These are phyloP conservation scores for Pachycephala philippinensis DNA, from an alignment of 2,113 vertebrate species.

Conservation along the genomic window DNA sequence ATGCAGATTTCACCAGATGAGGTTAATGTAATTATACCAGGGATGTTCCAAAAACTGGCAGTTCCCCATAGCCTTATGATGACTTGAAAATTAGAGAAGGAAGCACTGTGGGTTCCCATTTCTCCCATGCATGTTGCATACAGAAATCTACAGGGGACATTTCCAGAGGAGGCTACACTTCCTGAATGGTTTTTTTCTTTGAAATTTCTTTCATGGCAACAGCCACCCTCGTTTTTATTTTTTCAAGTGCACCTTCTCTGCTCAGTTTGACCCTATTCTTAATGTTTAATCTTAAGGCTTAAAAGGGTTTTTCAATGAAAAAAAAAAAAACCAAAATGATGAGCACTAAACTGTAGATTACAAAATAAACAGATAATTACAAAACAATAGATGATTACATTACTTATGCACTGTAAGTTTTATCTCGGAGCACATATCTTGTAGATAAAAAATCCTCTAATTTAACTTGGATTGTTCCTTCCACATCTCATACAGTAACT, in stretches of 20 bases:
- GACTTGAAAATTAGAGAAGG: conserved; percentile 21
- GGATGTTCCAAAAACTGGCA: conserved; percentile 24
- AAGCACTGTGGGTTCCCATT: background rate
- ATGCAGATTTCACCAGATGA: conserved; percentile 38
- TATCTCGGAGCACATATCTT: background rate
- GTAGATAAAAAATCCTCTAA: background rate
- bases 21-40: conserved; percentile 27
- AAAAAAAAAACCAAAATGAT: fast-evolving
- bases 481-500: background rate
- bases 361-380: background rate
- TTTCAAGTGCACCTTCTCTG: background rate
- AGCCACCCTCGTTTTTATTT: background rate
- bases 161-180: background rate
- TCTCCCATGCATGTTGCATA: background rate
- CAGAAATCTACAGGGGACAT: background rate
- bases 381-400: background rate
- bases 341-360: background rate
- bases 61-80: conserved; percentile 10
- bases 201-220: background rate
- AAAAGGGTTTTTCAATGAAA: background rate
- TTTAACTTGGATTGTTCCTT: background rate
- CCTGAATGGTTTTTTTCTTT: background rate
- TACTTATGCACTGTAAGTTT: background rate
- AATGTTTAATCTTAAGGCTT: conserved; percentile 50
- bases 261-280: conserved; percentile 34